These are phyloP conservation scores for Neoascia interrupta DNA, from an alignment of 2,888 invertebrate genomes.

Conservation along the genomic window DNA sequence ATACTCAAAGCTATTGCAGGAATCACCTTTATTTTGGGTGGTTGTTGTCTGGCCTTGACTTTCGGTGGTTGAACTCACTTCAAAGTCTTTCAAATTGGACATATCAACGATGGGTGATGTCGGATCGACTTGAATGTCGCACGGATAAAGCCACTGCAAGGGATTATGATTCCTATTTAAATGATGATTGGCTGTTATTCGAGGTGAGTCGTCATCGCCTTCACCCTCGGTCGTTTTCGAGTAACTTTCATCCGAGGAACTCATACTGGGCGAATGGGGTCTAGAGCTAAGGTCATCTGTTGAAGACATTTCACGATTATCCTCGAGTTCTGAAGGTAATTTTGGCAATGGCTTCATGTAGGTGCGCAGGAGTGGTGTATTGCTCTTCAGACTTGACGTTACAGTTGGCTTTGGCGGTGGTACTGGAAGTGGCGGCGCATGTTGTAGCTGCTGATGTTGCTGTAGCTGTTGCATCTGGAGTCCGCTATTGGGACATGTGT, in stretches of 20 bases:
- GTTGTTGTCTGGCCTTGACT: slow-evolving; percentile 81
- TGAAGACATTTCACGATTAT: slow-evolving; percentile 82
- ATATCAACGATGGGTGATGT: slow-evolving; percentile 77
- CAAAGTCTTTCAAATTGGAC: slow-evolving; percentile 78
- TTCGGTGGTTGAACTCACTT: slow-evolving; percentile 79
- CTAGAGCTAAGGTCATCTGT: slow-evolving; percentile 91
- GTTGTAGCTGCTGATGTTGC: slow-evolving; percentile 73
- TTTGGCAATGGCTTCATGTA: slow-evolving; percentile 83
- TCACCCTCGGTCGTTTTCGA: slow-evolving; percentile 89
- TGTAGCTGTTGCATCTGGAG: slow-evolving; percentile 76
- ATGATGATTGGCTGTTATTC: slow-evolving; percentile 73
- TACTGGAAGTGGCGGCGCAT: slow-evolving; percentile 74
- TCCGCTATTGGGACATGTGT: slow-evolving; percentile 78
- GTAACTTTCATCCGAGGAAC: slow-evolving; percentile 92
- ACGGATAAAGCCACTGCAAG: slow-evolving; percentile 83
- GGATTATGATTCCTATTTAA: slow-evolving; percentile 78
- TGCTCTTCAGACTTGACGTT: slow-evolving; percentile 74
- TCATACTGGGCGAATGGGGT: slow-evolving; percentile 90
- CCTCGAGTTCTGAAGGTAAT: slow-evolving; percentile 80
- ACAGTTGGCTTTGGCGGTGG: slow-evolving; percentile 78
- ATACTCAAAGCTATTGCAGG: slow-evolving; percentile 84
- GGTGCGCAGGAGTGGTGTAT: slow-evolving; percentile 77
- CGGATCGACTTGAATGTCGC: slow-evolving; percentile 82
- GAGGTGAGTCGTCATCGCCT: slow-evolving; percentile 78
- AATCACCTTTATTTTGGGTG: slow-evolving; percentile 83